phyloP scores from a whole-genome alignment of 1,140 invertebrate species.

The Spodoptera litura region DNA sequence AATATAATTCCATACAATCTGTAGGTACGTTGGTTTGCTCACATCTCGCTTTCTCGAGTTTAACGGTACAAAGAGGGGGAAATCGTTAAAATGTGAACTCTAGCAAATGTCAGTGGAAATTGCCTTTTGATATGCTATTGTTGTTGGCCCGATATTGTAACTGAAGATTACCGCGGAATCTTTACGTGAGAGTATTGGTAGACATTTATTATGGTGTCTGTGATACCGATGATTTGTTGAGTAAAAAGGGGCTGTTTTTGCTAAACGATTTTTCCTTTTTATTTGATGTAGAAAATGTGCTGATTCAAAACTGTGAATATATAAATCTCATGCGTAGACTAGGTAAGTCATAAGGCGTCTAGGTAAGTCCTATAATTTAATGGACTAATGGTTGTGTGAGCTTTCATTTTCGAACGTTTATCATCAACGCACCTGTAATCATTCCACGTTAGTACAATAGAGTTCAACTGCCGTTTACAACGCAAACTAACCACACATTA shows the following conservation, averaged over 20 bases:
- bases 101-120: conserved; percentile 41
- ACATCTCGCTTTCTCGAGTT: neutral
- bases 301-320: too few relatives aligned
- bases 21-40: conserved; percentile 8
- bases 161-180: conserved; percentile 28
- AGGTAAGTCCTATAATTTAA: too few relatives aligned
- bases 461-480: neutral
- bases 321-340: too few relatives aligned
- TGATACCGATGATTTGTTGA: too few relatives aligned
- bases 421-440: neutral
- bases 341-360: too few relatives aligned
- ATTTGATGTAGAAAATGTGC: too few relatives aligned
- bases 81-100: conserved; percentile 42
- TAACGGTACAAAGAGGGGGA: conserved; percentile 8
- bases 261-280: too few relatives aligned
- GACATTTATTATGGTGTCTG: too few relatives aligned
- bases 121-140: conserved; percentile 42
- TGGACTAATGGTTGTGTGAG: too few relatives aligned
- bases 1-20: neutral
- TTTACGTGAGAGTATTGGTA: too few relatives aligned
- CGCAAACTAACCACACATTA: neutral
- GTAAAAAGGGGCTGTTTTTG: too few relatives aligned
- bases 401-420: neutral
- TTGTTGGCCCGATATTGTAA: conserved; percentile 26
- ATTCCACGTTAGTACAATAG: neutral